A percentile compares a stretch with the other conserved stretches of the same genome.
These are phyloP conservation scores for Callospermophilus lateralis DNA, from an alignment of 2,113 vertebrate genomes.

Conservation along the genomic window DNA sequence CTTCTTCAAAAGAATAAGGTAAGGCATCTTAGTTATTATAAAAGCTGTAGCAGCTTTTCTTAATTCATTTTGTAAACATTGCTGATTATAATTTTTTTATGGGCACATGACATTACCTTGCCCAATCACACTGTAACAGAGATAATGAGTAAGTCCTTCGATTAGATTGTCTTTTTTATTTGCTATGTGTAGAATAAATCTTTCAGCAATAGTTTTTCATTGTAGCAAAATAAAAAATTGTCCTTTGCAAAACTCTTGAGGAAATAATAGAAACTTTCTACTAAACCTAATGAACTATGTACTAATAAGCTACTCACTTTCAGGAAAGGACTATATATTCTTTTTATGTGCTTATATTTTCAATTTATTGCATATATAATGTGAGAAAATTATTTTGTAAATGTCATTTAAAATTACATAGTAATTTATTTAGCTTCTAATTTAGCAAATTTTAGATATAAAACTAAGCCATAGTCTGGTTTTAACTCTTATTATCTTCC, in stretches of 20 bases:
- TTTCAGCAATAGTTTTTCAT: constrained; percentile 67
- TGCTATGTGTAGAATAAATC: constrained; percentile 66
- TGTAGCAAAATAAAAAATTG: constrained; percentile 63
- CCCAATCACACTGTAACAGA: background rate
- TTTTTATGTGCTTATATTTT: constrained; percentile 64
- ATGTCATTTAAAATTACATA: background rate
- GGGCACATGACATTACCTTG: background rate
- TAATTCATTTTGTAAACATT: constrained; percentile 58
- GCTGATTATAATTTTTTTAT: constrained; percentile 37
- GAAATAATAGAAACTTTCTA: constrained; percentile 77
- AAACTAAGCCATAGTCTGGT: background rate
- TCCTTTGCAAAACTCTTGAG: constrained; percentile 30
- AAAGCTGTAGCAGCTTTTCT: constrained; percentile 53
- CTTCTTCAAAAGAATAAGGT: constrained; percentile 63
- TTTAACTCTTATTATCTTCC: background rate
- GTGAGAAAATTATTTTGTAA: constrained; percentile 68
- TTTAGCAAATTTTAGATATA: constrained; percentile 41
- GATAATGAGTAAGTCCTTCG: constrained; percentile 66
- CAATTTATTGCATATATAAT: constrained; percentile 58
- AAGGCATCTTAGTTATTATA: constrained; percentile 59
- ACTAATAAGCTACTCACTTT: constrained; percentile 37
- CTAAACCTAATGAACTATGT: constrained; percentile 62
- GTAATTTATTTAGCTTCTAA: constrained; percentile 52
- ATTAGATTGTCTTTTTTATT: constrained; percentile 3
- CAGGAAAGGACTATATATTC: background rate